Conservation (phyloP, 2,113 vertebrate species). For the Talpa occidentalis region DNA sequence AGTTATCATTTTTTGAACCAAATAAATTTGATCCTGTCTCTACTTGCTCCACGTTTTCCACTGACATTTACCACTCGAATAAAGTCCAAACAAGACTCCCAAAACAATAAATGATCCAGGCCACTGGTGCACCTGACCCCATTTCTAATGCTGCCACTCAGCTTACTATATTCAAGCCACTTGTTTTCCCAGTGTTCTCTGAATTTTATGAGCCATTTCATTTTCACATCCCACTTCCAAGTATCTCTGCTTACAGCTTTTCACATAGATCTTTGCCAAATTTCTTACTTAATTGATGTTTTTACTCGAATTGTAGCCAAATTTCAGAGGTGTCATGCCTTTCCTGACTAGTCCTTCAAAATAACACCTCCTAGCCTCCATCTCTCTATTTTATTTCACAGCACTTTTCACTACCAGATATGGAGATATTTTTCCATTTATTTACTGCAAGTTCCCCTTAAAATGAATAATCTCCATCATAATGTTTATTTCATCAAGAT, state of each 20-base stretch:
- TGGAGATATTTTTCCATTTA: not conserved
- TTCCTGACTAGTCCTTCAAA: not conserved
- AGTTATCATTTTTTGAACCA: not conserved
- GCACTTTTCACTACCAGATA: not conserved
- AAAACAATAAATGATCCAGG: not conserved
- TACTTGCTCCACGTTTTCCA: not conserved
- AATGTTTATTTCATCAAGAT: not conserved
- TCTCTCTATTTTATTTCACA: not conserved
- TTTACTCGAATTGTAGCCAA: not conserved
- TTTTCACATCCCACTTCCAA: not conserved
- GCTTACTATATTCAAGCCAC: not conserved
- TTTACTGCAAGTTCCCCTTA: not conserved
- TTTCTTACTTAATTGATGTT: not conserved
- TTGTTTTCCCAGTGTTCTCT: not conserved
- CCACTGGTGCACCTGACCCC: too few species aligned
- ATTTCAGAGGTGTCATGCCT: not conserved
- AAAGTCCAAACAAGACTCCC: not conserved
- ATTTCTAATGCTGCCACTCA: not conserved
- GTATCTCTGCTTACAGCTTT: not conserved
- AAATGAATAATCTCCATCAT: not conserved
- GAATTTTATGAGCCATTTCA: not conserved
- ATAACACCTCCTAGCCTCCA: accelerated
- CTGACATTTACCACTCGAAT: not conserved
- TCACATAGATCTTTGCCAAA: not conserved
- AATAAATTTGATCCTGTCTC: not conserved